Evolutionary conservation across 1,140 invertebrate species (phyloP), one percentile per base, ranked within the genome.

Genomic region (Teleopsis dalmanni): DNA sequence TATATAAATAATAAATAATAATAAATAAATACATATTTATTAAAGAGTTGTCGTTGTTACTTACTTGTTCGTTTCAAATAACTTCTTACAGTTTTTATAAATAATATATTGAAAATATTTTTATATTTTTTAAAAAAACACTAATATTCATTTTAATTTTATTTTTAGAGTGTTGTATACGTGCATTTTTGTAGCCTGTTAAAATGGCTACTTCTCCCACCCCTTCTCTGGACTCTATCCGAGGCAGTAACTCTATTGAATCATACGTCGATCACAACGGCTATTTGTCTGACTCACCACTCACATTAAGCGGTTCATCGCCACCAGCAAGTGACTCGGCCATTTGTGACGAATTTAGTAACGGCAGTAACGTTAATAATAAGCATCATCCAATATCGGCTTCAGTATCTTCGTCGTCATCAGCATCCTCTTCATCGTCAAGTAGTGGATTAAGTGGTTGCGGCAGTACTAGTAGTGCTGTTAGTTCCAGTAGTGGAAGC

Each of bases 161-260:
- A 21, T 16, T 46, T 35, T 29, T 4, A 8, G 25, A 31, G 25
- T 34, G 31, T 22, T 34, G 25, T 35, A 34, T 46, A 23, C 21
- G 29, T 46, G n/a, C 41, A 43, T 18, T 43, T 43, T 19, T 25
- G 25, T 27, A 14, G n/a, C 41, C 41, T 43, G 35, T 31, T 44
- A 51, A 51, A 46, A 51, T 51, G 49, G 68, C 68, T 56, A 57
- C 82, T 74, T 87, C 84, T 68, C 84, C 85, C 68, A 91, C 89
- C 76, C 87, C 88, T 71, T 91, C 88, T 73, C 77, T 91, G 77
- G 88, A 91, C 80, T 91, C 88, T 75, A 76, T 87, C 74, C 81
- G 81, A 67, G 86, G 88, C 81, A 85, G 85, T 72, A 88, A 87
- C 77, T 89, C 88, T 67, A 83, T 90, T 74, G 86, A 86, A 78